These are phyloP conservation scores for Amia ocellicauda DNA, from an alignment of 2,113 vertebrate genomes.

Conservation along the genomic window DNA sequence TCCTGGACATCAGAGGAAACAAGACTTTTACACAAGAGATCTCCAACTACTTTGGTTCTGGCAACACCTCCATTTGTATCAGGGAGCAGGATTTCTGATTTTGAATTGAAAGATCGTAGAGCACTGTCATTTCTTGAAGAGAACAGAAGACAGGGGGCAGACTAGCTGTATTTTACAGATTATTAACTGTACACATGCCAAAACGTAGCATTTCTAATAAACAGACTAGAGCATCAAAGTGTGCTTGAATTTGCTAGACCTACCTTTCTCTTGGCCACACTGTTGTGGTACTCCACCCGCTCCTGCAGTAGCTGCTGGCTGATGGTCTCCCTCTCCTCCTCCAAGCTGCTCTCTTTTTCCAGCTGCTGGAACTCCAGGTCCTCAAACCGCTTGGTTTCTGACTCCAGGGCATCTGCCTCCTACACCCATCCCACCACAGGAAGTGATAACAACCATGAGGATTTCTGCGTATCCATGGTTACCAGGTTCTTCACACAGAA, in stretches of 20 bases:
- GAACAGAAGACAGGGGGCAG: too few relatives aligned
- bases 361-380: conserved; percentile 98
- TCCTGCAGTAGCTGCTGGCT: conserved; percentile 84
- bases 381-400: conserved; percentile 84
- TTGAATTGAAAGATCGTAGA: too few relatives aligned
- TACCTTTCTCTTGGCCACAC: conserved; percentile 81
- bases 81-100: too few relatives aligned
- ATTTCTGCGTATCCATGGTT: too few relatives aligned
- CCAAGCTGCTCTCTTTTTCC: conserved; percentile 86
- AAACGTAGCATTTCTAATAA: not conserved
- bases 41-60: not conserved
- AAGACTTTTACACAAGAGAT: not conserved
- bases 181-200: not conserved
- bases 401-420: conserved; percentile 86
- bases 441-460: not conserved
- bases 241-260: too few relatives aligned
- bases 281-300: conserved; percentile 72
- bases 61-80: too few relatives aligned
- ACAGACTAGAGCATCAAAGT: too few relatives aligned
- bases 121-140: too few relatives aligned
- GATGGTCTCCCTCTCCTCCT: conserved; percentile 83
- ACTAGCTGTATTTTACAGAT: too few relatives aligned
- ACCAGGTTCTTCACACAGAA: too few relatives aligned
- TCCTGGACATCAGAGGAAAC: conserved; percentile 62
- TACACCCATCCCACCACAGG: conserved; percentile 39